phyloP scores from a whole-genome alignment of 2,113 vertebrate species.

The Laticauda laticaudata region DNA sequence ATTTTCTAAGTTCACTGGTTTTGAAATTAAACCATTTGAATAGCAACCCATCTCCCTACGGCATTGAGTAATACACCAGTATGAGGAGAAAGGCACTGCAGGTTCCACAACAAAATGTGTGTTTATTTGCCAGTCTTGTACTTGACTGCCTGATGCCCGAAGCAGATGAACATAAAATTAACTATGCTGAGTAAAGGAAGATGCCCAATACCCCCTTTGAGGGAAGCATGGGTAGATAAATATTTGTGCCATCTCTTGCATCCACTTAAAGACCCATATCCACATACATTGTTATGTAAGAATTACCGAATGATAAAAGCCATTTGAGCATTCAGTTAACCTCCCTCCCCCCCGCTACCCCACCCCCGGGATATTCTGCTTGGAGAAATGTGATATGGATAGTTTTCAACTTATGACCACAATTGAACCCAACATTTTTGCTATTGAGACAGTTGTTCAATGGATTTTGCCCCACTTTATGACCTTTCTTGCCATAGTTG shows the following conservation, averaged over 20 bases:
- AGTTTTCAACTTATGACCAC: no score
- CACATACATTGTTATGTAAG: not conserved
- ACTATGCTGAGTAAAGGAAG: not conserved
- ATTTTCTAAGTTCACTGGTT: not conserved
- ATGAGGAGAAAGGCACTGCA: not conserved
- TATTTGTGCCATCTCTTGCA: not conserved
- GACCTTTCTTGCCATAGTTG: no score
- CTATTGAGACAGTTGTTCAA: no score
- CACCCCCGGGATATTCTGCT: not conserved
- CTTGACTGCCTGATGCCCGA: not conserved
- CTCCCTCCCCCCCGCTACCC: no score
- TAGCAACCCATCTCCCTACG: not conserved
- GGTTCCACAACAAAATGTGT: not conserved
- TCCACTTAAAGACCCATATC: not conserved
- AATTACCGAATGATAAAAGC: not conserved
- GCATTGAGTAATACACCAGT: not conserved
- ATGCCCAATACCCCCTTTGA: not conserved
- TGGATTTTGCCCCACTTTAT: no score
- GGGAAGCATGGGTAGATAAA: not conserved
- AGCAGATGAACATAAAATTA: not conserved
- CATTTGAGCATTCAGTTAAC: not conserved
- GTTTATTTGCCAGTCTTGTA: not conserved
- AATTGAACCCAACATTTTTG: no score
- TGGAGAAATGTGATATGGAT: not conserved
- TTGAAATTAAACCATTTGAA: not conserved